Evolutionary conservation across 2,888 invertebrate species (phyloP), one percentile per base, ranked within the genome.

Genomic region (Tanytarsus gracilentus): DNA sequence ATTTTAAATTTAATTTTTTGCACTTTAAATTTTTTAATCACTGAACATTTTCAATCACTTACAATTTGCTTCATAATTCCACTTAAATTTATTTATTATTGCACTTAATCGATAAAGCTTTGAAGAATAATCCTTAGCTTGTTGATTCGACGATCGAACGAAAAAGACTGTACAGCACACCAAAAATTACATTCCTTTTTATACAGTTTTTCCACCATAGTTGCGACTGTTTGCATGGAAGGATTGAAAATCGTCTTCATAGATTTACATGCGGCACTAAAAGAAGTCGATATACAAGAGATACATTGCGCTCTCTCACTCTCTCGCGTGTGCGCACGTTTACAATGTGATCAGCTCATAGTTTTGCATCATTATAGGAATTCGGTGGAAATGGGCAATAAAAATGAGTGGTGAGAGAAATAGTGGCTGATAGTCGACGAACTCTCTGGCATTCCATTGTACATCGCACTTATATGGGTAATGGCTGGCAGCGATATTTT

Each of bases 171-270:
- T 25, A 58, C 48, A n/a, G 11, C 25, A 21, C 27, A 27, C 3
- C 39, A n/a, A 11, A 30, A 48, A 44, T 27, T 29, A 14, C 44
- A 58, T 48, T 44, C 40, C 56, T 48, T 58, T 58, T 58, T 58
- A 58, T 58, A 58, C 40, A 29, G 21, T 58, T 33, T 48, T 16
- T 30, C 48, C 27, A 29, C 30, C 44, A 29, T 48, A 16, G n/a
- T 50, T 26, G 18, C 16, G 2, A 8, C 26, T 27, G 29, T 48
- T 29, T 23, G 23, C 16, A 16, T 30, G 33, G 55, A 55, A 55
- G 55, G 55, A 55, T 55, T 27, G 39, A 36, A 39, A 44, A 44
- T 18, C 55, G 16, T 55, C 55, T 55, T 55, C 55, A 40, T 26
- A 14, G 39, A 39, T 39, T 25, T 25, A 49, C 26, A 25, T 49